phyloP scores from a whole-genome alignment of 35 echinoderm and acorn worm species.

The Heliocidaris erythrogramma region DNA sequence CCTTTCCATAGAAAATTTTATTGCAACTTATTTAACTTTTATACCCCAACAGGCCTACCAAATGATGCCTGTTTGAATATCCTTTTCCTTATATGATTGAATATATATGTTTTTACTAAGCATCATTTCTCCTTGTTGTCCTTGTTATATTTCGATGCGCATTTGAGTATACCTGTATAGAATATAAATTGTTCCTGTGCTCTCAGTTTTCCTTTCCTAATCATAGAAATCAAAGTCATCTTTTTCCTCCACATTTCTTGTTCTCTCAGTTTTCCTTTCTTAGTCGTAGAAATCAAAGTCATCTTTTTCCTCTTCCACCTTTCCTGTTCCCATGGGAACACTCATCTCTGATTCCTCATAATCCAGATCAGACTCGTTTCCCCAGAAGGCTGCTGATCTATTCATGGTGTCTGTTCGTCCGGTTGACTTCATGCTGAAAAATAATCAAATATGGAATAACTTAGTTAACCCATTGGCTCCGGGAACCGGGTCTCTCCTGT shows the following conservation, averaged over 20 bases:
- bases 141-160: too few species aligned
- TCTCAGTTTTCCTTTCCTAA: neutral
- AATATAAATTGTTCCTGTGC: neutral
- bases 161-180: too few species aligned
- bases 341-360: constrained; percentile 81
- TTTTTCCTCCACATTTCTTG: neutral
- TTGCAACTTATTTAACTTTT: too few species aligned
- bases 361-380: constrained; percentile 86
- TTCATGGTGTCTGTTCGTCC: constrained; percentile 77
- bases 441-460: neutral
- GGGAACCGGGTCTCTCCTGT: too few species aligned
- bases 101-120: too few species aligned
- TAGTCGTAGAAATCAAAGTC: constrained; percentile 97
- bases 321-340: constrained; percentile 92
- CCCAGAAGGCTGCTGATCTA: constrained; percentile 91
- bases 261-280: neutral
- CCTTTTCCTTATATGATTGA: too few species aligned
- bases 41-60: too few species aligned
- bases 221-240: constrained; percentile 75
- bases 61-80: too few species aligned
- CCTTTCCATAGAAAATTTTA: too few species aligned
- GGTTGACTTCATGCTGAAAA: constrained; percentile 76
- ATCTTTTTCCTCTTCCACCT: constrained; percentile 79
- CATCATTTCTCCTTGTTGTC: too few species aligned
- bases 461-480: too few species aligned